Evolutionary conservation across 2,797 vertebrate species (phyloP).

Genomic region (Crocodylus rhombifer): DNA sequence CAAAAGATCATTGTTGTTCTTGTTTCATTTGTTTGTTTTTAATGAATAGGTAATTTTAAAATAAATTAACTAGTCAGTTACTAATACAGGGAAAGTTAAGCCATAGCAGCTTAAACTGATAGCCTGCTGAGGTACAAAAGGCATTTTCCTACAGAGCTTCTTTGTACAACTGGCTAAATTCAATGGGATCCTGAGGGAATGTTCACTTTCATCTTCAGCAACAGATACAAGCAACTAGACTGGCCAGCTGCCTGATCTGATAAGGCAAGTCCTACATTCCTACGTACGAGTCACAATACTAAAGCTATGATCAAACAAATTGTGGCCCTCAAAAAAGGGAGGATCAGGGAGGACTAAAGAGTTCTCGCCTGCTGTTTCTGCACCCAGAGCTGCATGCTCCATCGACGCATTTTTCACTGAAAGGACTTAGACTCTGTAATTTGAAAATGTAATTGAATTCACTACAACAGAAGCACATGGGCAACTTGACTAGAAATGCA

Average conservation of each 20-base stretch:
- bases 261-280: not conserved
- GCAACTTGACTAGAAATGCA: not conserved
- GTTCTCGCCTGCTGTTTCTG: not conserved
- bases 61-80: not conserved
- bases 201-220: fast-evolving
- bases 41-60: not conserved
- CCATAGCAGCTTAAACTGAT: not conserved
- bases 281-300: not conserved
- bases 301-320: not conserved
- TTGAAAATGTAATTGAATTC: not conserved
- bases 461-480: fast-evolving
- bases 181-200: not conserved
- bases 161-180: not conserved
- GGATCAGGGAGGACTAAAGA: not conserved
- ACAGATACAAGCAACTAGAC: fast-evolving
- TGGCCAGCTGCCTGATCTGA: not conserved
- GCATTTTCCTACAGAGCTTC: not conserved
- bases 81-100: not conserved
- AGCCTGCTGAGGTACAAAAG: not conserved
- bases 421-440: not conserved
- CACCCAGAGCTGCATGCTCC: not conserved
- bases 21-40: not conserved
- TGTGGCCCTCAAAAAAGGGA: not conserved
- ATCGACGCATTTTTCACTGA: not conserved
- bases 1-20: too few species aligned